Conservation (phyloP, 1,140 invertebrate species). For the Probaryconus sp. region DNA sequence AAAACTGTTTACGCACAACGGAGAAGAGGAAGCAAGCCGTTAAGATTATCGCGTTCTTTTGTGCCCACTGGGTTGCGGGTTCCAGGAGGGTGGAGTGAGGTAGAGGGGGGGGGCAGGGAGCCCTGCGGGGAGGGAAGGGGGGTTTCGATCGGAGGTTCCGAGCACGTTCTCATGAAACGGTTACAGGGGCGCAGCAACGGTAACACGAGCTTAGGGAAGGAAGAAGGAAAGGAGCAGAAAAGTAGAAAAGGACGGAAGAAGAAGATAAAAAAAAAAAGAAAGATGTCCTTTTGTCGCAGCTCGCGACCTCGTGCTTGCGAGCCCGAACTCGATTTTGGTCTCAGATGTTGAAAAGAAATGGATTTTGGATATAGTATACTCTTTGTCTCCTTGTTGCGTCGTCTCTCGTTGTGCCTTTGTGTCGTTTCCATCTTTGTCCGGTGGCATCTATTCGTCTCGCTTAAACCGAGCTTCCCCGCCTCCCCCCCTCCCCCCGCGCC, state of each 20-base stretch:
- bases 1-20: background rate
- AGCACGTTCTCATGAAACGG: constrained; percentile 55
- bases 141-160: constrained; percentile 1
- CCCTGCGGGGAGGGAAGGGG: no score
- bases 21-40: constrained; percentile 26
- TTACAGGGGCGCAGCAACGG: constrained; percentile 28
- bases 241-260: constrained; percentile 17
- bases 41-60: constrained; percentile 38
- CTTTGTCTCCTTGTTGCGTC: constrained; percentile 55
- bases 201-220: constrained; percentile 13
- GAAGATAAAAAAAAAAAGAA: constrained; percentile 9
- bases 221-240: no score
- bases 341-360: constrained; percentile 55
- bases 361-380: constrained; percentile 62
- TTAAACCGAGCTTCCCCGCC: constrained; percentile 1
- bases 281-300: constrained; percentile 52
- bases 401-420: constrained; percentile 39
- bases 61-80: constrained; percentile 32
- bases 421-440: constrained; percentile 9
- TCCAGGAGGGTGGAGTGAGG: no score
- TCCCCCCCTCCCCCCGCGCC: background rate
- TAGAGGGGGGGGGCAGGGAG: no score
- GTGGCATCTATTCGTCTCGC: constrained; percentile 8
- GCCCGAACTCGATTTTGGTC: constrained; percentile 52
- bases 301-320: constrained; percentile 38